Evolutionary conservation across 2,113 vertebrate species (phyloP), one percentile per base, ranked within the genome.

Genomic region (Centropristis striata): DNA sequence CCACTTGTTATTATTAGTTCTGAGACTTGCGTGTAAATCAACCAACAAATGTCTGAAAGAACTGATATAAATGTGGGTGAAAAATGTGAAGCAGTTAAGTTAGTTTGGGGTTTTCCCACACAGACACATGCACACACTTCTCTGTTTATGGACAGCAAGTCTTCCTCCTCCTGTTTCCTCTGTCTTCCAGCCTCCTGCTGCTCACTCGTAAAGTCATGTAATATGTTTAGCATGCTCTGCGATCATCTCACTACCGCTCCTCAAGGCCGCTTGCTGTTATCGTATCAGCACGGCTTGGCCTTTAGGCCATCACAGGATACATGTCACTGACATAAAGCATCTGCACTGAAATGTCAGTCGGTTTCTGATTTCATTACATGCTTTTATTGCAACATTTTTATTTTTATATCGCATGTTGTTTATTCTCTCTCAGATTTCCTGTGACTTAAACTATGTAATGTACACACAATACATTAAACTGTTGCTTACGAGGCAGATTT

Each of bases 221-320:
- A 94, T 94, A 88, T 83, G 80, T 94, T 95, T 92, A 92, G 85
- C 92, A 93, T 90, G 77, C 80, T 78, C 72, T 11, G 42, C 75
- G 59, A 58, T 80, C 67, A 10, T 71, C 58, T 67, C 76, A 57
- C 85, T 57, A 46, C 85, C 37, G 57, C 79, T 71, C 59, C 78
- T 93, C 88, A 94, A 94, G 93, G 91, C 83, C 81, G 55, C 75
- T 77, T 4, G 53, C 80, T 82, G 87, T 72, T 82, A 71, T 76
- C 51, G 5, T 66, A 79, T 81, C 80, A 80, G 86, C 70, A 57
- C 70, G 58, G 47, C 49, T 42, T 57, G 83, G 77, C 54, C 21
- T 8, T 69, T 0, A 53, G 66, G 53, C 83, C 61, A 46, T 79
- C 66, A 39, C 69, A 63, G 79, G 80, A 87, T 83, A 79, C 36